A percentile compares a stretch with the other conserved stretches of the same genome.
Conservation (phyloP, 2,888 invertebrate species). For the Nephrocerus scutellatus region DNA sequence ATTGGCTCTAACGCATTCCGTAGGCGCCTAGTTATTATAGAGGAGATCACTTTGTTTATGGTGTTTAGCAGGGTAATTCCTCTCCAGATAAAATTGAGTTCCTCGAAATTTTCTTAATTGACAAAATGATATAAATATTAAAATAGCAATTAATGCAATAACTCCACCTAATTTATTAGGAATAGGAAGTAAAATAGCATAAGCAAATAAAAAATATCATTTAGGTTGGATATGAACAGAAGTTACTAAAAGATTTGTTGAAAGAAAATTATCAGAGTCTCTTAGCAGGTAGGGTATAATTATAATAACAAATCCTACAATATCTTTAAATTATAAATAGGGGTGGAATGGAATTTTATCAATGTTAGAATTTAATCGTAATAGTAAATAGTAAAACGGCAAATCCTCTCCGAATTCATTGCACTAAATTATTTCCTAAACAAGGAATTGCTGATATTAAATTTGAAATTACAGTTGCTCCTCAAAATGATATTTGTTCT, state of each 20-base stretch:
- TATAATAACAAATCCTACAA: conserved; percentile 55
- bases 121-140: conserved; percentile 57
- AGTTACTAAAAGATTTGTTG: too few species aligned
- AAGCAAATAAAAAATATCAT: conserved; percentile 79
- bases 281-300: conserved; percentile 55
- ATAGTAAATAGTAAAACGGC: too few species aligned
- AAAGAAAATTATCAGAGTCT: too few species aligned
- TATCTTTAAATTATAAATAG: conserved; percentile 60
- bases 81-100: too few species aligned
- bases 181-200: conserved; percentile 72
- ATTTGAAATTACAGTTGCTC: conserved; percentile 73
- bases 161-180: conserved; percentile 75
- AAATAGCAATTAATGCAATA: conserved; percentile 53
- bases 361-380: conserved; percentile 58
- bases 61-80: too few species aligned
- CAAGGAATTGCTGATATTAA: conserved; percentile 65
- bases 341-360: conserved; percentile 66
- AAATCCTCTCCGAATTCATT: conserved; percentile 72
- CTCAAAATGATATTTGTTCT: conserved; percentile 77
- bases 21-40: too few species aligned
- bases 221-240: conserved; percentile 74
- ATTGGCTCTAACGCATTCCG: too few species aligned
- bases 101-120: too few species aligned
- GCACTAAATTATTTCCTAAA: conserved; percentile 56
- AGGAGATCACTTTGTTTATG: too few species aligned